A percentile compares a stretch with the other conserved stretches of the same genome.
These are phyloP conservation scores for Urocolius indicus DNA, from an alignment of 2,113 vertebrate genomes.

Conservation along the genomic window DNA sequence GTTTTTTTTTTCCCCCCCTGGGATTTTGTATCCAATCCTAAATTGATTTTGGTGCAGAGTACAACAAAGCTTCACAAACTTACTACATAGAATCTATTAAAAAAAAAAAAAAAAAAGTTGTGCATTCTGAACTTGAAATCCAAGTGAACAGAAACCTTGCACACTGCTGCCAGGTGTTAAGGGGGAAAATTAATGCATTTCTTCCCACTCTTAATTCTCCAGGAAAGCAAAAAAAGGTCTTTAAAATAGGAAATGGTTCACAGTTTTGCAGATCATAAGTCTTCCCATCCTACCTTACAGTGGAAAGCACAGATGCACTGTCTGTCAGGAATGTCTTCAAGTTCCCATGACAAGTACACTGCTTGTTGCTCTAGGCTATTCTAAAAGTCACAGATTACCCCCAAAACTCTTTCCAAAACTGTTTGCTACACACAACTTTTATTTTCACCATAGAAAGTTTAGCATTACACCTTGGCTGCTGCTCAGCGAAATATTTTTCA, in stretches of 20 bases:
- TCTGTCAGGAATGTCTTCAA: background rate
- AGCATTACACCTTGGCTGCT: background rate
- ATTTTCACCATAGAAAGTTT: conserved; percentile 4
- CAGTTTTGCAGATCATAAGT: background rate
- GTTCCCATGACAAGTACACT: background rate
- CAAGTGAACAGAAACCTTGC: background rate
- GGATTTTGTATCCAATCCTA: background rate
- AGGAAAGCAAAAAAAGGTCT: background rate
- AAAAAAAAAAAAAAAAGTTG: background rate
- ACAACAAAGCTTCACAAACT: background rate
- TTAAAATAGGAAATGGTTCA: background rate
- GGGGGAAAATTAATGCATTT: background rate
- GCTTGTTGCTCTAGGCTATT: background rate
- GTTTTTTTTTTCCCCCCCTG: background rate
- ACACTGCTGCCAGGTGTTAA: fast-evolving
- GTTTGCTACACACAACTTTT: background rate
- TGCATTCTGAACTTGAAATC: background rate
- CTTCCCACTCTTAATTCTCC: background rate
- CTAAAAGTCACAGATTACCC: background rate
- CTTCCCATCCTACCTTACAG: background rate
- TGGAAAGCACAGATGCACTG: fast-evolving
- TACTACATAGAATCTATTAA: background rate
- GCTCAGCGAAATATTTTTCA: conserved; percentile 19
- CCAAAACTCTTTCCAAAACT: background rate
- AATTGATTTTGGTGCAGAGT: background rate